Evolutionary conservation across 2,113 vertebrate genomes (phyloP).

Genomic region (Poeciliopsis turrubarensis): DNA sequence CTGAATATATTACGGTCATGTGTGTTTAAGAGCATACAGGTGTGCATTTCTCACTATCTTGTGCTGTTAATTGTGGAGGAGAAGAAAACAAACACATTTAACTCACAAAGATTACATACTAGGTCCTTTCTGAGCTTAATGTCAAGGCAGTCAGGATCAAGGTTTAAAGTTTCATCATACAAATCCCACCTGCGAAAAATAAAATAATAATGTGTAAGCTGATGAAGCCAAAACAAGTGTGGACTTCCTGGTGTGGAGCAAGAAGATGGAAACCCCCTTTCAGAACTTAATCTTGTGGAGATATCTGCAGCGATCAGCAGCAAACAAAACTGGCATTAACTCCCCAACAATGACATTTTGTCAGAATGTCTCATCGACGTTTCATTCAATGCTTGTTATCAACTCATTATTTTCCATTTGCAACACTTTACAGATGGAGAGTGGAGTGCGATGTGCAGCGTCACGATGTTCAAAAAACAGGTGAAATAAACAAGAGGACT

Average conservation of each 20-base stretch:
- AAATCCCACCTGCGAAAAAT: constrained; percentile 49
- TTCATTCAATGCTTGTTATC: constrained; percentile 71
- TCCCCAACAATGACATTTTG: constrained; percentile 33
- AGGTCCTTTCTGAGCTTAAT: constrained; percentile 18
- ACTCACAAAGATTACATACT: background rate
- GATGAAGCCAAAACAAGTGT: constrained; percentile 46
- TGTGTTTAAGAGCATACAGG: background rate
- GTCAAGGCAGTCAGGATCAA: constrained; percentile 29
- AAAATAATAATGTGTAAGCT: constrained; percentile 45
- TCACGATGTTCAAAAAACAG: background rate
- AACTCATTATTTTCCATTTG: constrained; percentile 68
- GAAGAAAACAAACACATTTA: background rate
- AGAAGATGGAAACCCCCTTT: constrained; percentile 16
- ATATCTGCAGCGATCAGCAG: constrained; percentile 14
- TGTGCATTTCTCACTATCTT: background rate
- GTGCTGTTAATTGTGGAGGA: background rate
- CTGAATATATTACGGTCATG: background rate
- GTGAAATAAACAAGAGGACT: constrained; percentile 13
- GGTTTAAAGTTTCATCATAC: constrained; percentile 62
- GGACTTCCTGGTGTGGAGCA: constrained; percentile 7
- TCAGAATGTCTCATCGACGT: constrained; percentile 18
- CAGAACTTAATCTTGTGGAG: constrained; percentile 35
- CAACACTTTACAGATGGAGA: constrained; percentile 37
- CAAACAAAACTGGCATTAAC: constrained; percentile 34
- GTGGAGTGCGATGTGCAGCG: background rate